Evolutionary conservation across 2,797 vertebrate genomes (phyloP).

Genomic region (Tadarida brasiliensis): DNA sequence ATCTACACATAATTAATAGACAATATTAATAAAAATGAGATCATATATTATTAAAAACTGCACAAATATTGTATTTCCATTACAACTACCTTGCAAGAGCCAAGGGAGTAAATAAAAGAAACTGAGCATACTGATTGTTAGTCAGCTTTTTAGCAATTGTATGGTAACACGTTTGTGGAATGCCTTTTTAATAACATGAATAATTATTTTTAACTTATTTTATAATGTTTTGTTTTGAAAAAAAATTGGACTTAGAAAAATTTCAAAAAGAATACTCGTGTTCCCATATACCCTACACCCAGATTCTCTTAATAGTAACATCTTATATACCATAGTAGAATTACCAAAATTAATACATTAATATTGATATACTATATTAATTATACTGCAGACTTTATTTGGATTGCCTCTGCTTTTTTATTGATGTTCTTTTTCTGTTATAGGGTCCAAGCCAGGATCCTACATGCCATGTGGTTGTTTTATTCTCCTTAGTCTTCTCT

Average conservation of each 20-base stretch:
- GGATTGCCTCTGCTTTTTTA: background rate
- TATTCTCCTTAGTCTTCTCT: background rate
- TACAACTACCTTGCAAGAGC: background rate
- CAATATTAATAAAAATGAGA: background rate
- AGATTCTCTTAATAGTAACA: background rate
- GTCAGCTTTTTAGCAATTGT: background rate
- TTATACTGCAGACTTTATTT: background rate
- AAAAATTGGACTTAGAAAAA: background rate
- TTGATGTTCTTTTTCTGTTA: background rate
- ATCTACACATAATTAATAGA: background rate
- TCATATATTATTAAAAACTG: background rate
- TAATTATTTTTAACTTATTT: background rate
- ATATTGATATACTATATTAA: background rate
- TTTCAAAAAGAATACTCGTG: background rate
- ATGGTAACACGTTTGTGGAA: background rate
- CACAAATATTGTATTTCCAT: background rate
- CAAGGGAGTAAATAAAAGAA: background rate
- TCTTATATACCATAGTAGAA: background rate
- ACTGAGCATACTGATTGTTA: background rate
- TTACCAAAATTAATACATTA: background rate
- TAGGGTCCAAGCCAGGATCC: background rate
- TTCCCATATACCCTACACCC: background rate
- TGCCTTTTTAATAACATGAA: background rate
- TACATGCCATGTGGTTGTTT: background rate
- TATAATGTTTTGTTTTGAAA: background rate